Percentiles rank a stretch among this genome's conserved stretches.
These are phyloP conservation scores for Copsychus sechellarum DNA, from an alignment of 2,113 vertebrate species.

Conservation along the genomic window DNA sequence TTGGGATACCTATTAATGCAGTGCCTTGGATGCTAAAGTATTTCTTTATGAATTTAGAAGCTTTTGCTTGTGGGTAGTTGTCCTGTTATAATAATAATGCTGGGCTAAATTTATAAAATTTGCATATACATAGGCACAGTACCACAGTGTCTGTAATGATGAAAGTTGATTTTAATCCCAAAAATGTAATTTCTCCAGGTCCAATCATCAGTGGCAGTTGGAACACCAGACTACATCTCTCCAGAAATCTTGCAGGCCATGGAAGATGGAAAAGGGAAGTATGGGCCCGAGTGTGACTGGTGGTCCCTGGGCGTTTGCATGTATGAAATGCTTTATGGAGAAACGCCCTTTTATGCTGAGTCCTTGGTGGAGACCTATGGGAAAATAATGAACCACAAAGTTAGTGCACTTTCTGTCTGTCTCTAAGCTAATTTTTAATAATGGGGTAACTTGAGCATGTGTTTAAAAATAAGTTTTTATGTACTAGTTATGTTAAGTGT, in stretches of 20 bases:
- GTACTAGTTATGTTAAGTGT: not conserved
- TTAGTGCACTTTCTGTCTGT: constrained; percentile 73
- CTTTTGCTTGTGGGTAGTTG: not conserved
- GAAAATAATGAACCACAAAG: constrained; percentile 99
- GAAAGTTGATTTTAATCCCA: not conserved
- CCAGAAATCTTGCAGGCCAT: constrained; percentile 98
- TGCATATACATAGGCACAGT: not conserved
- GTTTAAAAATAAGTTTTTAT: not conserved
- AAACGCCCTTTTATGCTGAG: constrained; percentile 98
- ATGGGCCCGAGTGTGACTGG: constrained; percentile 98
- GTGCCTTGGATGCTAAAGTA: not conserved
- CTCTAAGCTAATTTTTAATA: constrained; percentile 31
- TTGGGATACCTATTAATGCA: not conserved
- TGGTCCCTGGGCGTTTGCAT: constrained; percentile 99
- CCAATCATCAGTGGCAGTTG: constrained; percentile 97
- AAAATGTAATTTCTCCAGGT: constrained; percentile 78
- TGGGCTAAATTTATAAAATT: not conserved
- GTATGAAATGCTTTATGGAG: constrained; percentile 99
- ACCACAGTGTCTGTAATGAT: not conserved
- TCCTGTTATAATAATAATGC: not conserved
- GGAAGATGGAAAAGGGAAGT: constrained; percentile 98
- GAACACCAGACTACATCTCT: constrained; percentile 98
- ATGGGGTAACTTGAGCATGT: not conserved
- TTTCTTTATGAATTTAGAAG: not conserved
- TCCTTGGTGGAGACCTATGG: constrained; percentile 98